phyloP scores from a whole-genome alignment of 37 sponge, comb jelly and placozoan genomes.

The Bolinopsis microptera region DNA sequence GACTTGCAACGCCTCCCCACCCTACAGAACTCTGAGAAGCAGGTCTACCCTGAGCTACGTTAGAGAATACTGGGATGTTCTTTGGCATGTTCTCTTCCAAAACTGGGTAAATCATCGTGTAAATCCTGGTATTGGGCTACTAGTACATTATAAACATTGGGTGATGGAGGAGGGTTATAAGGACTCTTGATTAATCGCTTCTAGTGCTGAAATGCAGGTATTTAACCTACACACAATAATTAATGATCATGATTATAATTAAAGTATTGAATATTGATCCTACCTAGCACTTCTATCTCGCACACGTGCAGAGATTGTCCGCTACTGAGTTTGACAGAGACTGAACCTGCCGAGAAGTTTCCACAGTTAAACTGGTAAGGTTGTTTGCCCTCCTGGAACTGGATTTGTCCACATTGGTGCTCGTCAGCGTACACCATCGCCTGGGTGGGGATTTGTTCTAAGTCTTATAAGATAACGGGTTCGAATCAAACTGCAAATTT shows the following conservation, averaged over 20 bases:
- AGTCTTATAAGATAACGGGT: no score
- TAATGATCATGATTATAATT: no score
- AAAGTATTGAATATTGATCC: no score
- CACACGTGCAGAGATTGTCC: not conserved
- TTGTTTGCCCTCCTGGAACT: not conserved
- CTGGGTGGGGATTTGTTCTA: no score
- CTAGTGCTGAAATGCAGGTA: no score
- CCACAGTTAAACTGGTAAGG: not conserved
- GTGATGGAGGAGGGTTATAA: no score
- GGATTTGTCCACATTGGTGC: not conserved
- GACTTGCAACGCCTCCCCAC: not conserved
- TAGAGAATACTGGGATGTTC: not conserved
- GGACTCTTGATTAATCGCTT: no score
- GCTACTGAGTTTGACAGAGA: not conserved
- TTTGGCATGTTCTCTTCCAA: not conserved
- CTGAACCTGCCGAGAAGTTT: not conserved
- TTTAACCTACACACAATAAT: no score
- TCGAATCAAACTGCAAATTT: no score
- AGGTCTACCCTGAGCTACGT: not conserved
- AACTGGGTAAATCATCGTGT: no score
- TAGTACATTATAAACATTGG: no score
- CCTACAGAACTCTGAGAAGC: slow-evolving; percentile 21
- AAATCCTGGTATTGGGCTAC: no score
- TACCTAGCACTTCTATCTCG: not conserved
- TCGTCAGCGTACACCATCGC: not conserved